These are phyloP conservation scores for Coregonus suidteri DNA, from an alignment of 2,797 vertebrate genomes.

Conservation along the genomic window DNA sequence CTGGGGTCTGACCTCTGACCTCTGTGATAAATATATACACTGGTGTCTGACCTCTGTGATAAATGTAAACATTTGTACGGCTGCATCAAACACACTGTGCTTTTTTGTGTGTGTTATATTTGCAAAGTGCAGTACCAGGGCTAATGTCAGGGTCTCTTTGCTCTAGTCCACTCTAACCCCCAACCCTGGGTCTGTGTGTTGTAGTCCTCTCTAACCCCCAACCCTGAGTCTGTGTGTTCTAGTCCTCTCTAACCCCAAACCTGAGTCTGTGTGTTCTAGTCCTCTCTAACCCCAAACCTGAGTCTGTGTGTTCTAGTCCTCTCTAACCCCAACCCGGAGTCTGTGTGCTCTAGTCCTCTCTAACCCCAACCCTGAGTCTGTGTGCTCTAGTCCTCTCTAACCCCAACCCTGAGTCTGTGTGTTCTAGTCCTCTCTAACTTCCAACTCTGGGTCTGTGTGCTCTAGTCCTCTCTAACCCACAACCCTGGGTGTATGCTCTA, in stretches of 20 bases:
- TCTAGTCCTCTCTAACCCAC: slow-evolving; percentile 35
- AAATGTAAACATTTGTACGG: slow-evolving; percentile 23
- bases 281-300: no score
- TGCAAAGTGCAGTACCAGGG: background rate
- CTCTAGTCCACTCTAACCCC: slow-evolving; percentile 37
- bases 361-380: no score
- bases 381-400: no score
- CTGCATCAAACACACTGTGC: no score
- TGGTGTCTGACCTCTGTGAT: slow-evolving; percentile 9
- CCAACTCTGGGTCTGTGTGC: slow-evolving; percentile 21
- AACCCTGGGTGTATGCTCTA: background rate
- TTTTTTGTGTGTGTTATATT: background rate
- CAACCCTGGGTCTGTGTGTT: slow-evolving; percentile 25
- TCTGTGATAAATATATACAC: slow-evolving; percentile 22
- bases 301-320: no score
- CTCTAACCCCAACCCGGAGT: no score
- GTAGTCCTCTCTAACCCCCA: slow-evolving; percentile 35
- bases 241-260: no score
- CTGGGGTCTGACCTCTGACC: background rate
- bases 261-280: no score
- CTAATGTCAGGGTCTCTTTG: slow-evolving; percentile 9
- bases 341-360: no score
- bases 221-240: background rate
- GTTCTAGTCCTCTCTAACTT: no score
- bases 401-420: no score